Evolutionary conservation across 2,113 vertebrate species (phyloP).

Genomic region (Zosterops lateralis): DNA sequence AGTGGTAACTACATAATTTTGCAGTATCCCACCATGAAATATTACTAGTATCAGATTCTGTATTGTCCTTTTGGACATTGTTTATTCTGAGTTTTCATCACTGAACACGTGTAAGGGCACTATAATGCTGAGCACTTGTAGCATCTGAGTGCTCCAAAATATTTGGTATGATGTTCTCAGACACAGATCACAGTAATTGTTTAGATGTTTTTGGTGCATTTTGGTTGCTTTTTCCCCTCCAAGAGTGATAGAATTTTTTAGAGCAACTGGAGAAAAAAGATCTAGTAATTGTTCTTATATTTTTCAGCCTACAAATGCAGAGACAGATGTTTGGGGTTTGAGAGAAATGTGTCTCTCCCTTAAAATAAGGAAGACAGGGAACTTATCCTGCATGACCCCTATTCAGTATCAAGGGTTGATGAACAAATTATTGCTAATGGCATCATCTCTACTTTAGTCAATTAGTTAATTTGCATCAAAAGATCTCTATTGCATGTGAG

Average conservation of each 20-base stretch:
- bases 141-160: background rate
- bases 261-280: background rate
- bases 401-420: background rate
- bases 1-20: background rate
- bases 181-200: background rate
- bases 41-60: background rate
- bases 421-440: background rate
- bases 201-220: background rate
- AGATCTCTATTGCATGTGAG: background rate
- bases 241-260: background rate
- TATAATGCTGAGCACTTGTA: background rate
- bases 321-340: background rate
- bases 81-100: background rate
- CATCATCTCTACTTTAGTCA: background rate
- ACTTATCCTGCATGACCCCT: background rate
- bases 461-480: background rate
- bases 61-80: background rate
- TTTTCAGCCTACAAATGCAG: background rate
- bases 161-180: background rate
- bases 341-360: background rate
- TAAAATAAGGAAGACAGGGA: background rate
- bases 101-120: background rate
- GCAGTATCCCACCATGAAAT: background rate
- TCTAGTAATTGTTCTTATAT: background rate
- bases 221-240: background rate